Conservation (phyloP, 2,888 invertebrate genomes). For the Diloba caeruleocephala region DNA sequence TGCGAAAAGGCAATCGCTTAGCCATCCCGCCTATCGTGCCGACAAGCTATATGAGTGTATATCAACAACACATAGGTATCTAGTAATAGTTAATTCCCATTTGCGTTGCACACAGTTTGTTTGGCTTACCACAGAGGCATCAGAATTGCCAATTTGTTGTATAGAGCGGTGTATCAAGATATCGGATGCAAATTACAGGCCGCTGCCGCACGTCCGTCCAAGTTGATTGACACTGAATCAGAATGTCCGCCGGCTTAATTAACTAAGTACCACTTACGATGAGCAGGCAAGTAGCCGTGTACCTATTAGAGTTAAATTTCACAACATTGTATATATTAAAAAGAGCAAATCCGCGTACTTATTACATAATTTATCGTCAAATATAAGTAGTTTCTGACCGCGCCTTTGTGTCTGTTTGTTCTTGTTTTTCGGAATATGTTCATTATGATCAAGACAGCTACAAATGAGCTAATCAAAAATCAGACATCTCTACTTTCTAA, state of each 20-base stretch:
- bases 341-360: too few relatives aligned
- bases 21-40: too few relatives aligned
- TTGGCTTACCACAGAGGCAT: constrained; percentile 48
- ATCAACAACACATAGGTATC: constrained; percentile 3
- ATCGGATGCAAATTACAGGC: constrained; percentile 60
- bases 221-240: constrained; percentile 55
- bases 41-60: background rate
- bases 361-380: too few relatives aligned
- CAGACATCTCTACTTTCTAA: too few relatives aligned
- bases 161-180: constrained; percentile 42
- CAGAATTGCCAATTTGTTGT: constrained; percentile 44
- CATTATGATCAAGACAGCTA: too few relatives aligned
- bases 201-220: constrained; percentile 34
- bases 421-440: too few relatives aligned
- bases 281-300: constrained; percentile 3
- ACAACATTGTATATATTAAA: background rate
- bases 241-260: constrained; percentile 42
- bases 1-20: too few relatives aligned
- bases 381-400: too few relatives aligned
- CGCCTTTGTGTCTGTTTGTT: too few relatives aligned
- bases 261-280: constrained; percentile 47
- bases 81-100: constrained; percentile 14
- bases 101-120: constrained; percentile 36
- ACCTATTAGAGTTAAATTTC: background rate
- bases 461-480: too few relatives aligned